Evolutionary conservation across 2,888 invertebrate genomes (phyloP).

Genomic region (Dusona sp.): DNA sequence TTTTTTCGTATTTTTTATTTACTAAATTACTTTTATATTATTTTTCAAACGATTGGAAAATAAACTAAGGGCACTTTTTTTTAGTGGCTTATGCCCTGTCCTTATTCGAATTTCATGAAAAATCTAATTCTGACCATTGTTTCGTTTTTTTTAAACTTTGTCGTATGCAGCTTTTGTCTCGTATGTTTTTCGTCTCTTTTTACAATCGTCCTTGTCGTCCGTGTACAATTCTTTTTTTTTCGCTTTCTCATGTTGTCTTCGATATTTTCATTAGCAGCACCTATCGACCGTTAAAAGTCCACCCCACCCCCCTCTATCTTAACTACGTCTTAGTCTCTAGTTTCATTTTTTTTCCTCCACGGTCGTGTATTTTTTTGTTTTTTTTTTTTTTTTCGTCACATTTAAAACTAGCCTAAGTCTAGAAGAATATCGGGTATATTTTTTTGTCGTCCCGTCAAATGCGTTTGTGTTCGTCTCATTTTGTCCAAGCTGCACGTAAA

Average conservation of each 20-base stretch:
- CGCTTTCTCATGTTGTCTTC: conserved; percentile 82
- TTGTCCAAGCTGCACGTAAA: conserved; percentile 12
- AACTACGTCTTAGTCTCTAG: conserved; percentile 85
- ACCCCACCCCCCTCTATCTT: too few species aligned
- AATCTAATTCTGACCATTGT: conserved; percentile 88
- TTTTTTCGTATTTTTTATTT: conserved; percentile 76
- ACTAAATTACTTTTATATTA: conserved; percentile 70
- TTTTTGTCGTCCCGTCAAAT: conserved; percentile 17
- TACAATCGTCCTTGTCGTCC: conserved; percentile 78
- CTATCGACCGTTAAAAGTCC: conserved; percentile 85
- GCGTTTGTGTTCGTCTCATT: conserved; percentile 11
- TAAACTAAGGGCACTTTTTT: conserved; percentile 83
- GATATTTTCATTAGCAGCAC: conserved; percentile 87
- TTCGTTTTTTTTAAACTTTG: conserved; percentile 85
- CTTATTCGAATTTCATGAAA: conserved; percentile 85
- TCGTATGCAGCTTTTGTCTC: conserved; percentile 86
- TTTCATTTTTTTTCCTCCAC: conserved; percentile 45
- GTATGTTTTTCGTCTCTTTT: conserved; percentile 86
- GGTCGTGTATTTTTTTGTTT: conserved; percentile 40
- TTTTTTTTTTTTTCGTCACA: conserved; percentile 36
- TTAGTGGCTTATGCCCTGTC: conserved; percentile 83
- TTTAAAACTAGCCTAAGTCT: conserved; percentile 55
- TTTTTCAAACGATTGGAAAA: conserved; percentile 80
- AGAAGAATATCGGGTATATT: conserved; percentile 47
- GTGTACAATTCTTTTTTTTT: conserved; percentile 85